phyloP scores from a whole-genome alignment of 1,140 invertebrate genomes.

The Drosophila kohkoa region DNA sequence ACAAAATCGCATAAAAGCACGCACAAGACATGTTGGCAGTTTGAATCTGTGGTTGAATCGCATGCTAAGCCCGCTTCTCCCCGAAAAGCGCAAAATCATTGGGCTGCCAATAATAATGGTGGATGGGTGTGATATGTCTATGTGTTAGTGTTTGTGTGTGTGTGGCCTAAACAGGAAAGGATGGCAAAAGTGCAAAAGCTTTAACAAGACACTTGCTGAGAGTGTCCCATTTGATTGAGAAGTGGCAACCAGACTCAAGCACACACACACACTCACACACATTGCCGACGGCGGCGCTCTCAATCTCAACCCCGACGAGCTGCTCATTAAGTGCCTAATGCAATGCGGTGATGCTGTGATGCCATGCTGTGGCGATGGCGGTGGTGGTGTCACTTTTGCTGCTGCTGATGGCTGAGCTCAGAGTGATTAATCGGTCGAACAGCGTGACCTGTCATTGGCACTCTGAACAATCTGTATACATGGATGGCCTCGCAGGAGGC shows the following conservation, averaged over 20 bases:
- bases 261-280: conserved; percentile 17
- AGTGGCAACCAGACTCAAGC: conserved; percentile 17
- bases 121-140: conserved; percentile 18
- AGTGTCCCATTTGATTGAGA: conserved; percentile 41
- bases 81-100: conserved; percentile 42
- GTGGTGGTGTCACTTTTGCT: no score
- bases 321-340: conserved; percentile 8
- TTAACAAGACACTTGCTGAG: conserved; percentile 39
- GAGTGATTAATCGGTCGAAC: conserved; percentile 41
- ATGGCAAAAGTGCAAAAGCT: conserved; percentile 33
- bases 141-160: neutral
- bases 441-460: conserved; percentile 38
- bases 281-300: neutral
- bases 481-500: conserved; percentile 21
- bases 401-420: conserved; percentile 20
- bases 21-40: conserved; percentile 21
- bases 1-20: conserved; percentile 40
- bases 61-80: conserved; percentile 15
- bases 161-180: conserved; percentile 20
- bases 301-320: neutral
- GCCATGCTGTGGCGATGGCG: neutral
- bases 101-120: conserved; percentile 34
- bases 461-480: conserved; percentile 36
- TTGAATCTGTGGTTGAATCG: conserved; percentile 15
- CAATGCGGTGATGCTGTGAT: conserved; percentile 1